Conservation (phyloP, 2,888 invertebrate genomes). For the Diploptera punctata region DNA sequence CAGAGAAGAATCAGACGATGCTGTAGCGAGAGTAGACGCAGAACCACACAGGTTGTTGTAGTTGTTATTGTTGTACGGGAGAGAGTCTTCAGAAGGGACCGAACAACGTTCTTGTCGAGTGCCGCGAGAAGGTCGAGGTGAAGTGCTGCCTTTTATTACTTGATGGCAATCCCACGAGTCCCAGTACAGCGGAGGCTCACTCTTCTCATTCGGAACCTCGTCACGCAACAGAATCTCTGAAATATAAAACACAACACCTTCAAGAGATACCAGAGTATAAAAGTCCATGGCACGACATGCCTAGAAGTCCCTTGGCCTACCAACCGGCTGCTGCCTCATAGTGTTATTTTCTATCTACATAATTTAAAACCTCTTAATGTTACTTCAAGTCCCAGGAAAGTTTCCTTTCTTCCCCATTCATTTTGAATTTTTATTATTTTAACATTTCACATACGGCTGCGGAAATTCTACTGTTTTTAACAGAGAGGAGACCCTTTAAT, state of each 20-base stretch:
- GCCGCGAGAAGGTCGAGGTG: constrained; percentile 58
- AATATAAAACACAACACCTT: too few relatives aligned
- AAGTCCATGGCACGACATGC: too few relatives aligned
- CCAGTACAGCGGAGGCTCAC: constrained; percentile 82
- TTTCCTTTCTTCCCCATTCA: too few relatives aligned
- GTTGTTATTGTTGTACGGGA: constrained; percentile 52
- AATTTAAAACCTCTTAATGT: too few relatives aligned
- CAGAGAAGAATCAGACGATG: constrained; percentile 57
- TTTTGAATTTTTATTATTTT: too few relatives aligned
- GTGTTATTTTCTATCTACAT: too few relatives aligned
- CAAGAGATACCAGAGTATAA: too few relatives aligned
- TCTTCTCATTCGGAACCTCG: constrained; percentile 62
- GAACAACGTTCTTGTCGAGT: constrained; percentile 60
- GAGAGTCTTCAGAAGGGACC: constrained; percentile 65
- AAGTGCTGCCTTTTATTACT: constrained; percentile 53
- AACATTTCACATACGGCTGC: too few relatives aligned
- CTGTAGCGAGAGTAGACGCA: constrained; percentile 45
- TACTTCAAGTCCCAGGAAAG: too few relatives aligned
- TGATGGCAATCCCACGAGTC: constrained; percentile 89
- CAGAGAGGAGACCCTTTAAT: too few relatives aligned
- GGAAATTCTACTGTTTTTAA: background rate
- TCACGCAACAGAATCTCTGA: constrained; percentile 67
- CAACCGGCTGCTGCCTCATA: too few relatives aligned
- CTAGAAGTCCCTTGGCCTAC: too few relatives aligned
- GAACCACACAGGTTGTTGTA: constrained; percentile 50